Percentiles rank a stretch among this genome's conserved stretches.
These are phyloP conservation scores for Schmidtea mediterranea DNA, from an alignment of 1,140 invertebrate species.

Conservation along the genomic window DNA sequence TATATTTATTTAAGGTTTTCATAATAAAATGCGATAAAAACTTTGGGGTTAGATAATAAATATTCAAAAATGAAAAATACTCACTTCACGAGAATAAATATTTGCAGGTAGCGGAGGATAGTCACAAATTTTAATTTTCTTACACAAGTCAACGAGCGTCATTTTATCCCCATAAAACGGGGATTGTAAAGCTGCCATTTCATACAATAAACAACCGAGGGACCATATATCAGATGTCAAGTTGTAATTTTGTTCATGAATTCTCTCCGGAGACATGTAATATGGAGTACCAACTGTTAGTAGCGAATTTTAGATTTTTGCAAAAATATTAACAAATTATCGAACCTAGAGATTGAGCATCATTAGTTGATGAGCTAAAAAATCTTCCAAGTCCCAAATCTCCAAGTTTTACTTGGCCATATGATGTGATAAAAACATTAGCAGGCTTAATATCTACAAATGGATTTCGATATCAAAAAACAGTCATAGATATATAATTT, in stretches of 20 bases:
- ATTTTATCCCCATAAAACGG: constrained; percentile 43
- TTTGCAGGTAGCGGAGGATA: constrained; percentile 39
- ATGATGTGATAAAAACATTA: constrained; percentile 45
- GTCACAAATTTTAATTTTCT: constrained; percentile 40
- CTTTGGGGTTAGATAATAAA: too few relatives aligned
- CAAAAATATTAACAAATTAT: too few relatives aligned
- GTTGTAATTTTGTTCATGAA: constrained; percentile 44
- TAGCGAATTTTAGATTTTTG: too few relatives aligned
- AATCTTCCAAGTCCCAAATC: constrained; percentile 45
- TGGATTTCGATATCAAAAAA: too few relatives aligned
- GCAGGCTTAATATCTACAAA: constrained; percentile 52
- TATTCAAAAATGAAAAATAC: too few relatives aligned
- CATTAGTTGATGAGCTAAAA: constrained; percentile 36
- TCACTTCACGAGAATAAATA: constrained; percentile 35
- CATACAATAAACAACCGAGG: constrained; percentile 47
- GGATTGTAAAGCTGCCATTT: constrained; percentile 43
- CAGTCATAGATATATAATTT: too few relatives aligned
- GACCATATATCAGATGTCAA: constrained; percentile 56
- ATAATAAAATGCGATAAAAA: too few relatives aligned
- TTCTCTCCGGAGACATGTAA: constrained; percentile 54
- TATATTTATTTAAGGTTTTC: too few relatives aligned
- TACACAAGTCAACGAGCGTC: constrained; percentile 37
- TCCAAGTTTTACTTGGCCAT: constrained; percentile 46
- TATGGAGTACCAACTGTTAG: constrained; percentile 44
- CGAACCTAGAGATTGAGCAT: constrained; percentile 39